These are phyloP conservation scores for Pachyseris speciosa DNA, from an alignment of 64 coral and sea anemone genomes.

Conservation along the genomic window DNA sequence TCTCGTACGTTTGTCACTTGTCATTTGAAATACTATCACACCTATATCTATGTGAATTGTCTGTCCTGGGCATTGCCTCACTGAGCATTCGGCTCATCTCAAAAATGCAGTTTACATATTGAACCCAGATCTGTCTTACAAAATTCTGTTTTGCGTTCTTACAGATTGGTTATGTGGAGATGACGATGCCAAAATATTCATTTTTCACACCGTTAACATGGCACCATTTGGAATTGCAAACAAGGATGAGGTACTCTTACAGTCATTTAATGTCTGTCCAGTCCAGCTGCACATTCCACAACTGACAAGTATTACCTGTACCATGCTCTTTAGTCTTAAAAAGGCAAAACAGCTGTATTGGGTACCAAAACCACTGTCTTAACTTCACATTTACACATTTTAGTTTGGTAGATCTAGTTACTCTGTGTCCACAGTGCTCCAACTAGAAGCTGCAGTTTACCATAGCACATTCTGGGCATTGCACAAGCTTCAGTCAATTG, in stretches of 20 bases:
- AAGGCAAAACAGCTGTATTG: too few species aligned
- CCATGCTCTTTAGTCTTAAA: neutral
- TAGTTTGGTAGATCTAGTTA: too few species aligned
- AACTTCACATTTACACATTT: too few species aligned
- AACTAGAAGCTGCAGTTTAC: too few species aligned
- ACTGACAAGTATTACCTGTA: neutral
- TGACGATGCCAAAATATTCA: slow-evolving; percentile 83
- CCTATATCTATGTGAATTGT: neutral
- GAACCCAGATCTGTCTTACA: neutral
- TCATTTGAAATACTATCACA: neutral
- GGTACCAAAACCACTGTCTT: too few species aligned
- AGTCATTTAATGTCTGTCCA: too few species aligned
- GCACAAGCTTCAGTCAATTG: too few species aligned
- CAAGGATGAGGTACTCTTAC: slow-evolving; percentile 82
- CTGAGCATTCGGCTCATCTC: neutral
- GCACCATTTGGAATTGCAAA: slow-evolving; percentile 88
- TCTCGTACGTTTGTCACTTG: neutral
- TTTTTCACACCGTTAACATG: slow-evolving; percentile 91
- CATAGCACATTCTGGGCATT: too few species aligned
- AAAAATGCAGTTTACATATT: neutral
- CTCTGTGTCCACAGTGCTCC: too few species aligned
- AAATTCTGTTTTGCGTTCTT: neutral
- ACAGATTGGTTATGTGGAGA: slow-evolving; percentile 80
- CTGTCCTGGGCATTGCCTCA: too few species aligned
- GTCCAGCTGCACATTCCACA: neutral